Evolutionary conservation across 1,140 invertebrate genomes (phyloP), one percentile per base, ranked within the genome.

Genomic region (Metopolophium dirhodum): DNA sequence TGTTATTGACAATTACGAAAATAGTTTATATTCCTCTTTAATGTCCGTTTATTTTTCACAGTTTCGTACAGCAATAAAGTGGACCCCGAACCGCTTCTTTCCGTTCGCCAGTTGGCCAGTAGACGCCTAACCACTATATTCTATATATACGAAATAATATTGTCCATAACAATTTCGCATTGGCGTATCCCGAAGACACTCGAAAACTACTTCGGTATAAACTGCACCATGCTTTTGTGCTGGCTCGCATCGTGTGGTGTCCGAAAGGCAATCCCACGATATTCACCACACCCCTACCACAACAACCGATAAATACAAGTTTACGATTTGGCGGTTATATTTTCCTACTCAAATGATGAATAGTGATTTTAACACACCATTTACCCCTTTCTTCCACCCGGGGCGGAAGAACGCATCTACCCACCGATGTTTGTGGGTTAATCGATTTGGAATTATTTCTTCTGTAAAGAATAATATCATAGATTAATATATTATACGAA

Each of bases 381-480:
- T 68, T 30, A 14, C 11, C 30, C 11, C 0, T 6, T 11, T 14
- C 4, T 0, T n/a, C 4, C 30, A n/a, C 30, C 2, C 0, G 4
- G 41, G 41, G 41, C 41, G 41, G 41, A 41, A 41, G 41, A 41
- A 41, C 41, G 41, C 41, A 41, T 41, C 41, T 41, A 41, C 2
- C 26, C 26, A 30, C 26, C 9, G 61, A n/a, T 68, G 30, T 68
- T 68, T 68, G 4, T n/a, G n/a, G 30, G 61, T n/a, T 68, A 68
- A 68, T 61, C 26, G 57, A 61, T 11, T 61, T 30, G 26, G 57
- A 61, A 61, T 68, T 68, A 68, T 68, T 68, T n/a, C 61, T 68
- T n/a, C 9, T 14, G 14, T 8, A 47, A 47, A 47, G 45, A 47
- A 47, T 47, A 14, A 68, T 14, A 30, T n/a, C 61, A 68, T n/a